These are phyloP conservation scores for Zonotrichia leucophrys DNA, from an alignment of 2,113 vertebrate species.

Conservation along the genomic window DNA sequence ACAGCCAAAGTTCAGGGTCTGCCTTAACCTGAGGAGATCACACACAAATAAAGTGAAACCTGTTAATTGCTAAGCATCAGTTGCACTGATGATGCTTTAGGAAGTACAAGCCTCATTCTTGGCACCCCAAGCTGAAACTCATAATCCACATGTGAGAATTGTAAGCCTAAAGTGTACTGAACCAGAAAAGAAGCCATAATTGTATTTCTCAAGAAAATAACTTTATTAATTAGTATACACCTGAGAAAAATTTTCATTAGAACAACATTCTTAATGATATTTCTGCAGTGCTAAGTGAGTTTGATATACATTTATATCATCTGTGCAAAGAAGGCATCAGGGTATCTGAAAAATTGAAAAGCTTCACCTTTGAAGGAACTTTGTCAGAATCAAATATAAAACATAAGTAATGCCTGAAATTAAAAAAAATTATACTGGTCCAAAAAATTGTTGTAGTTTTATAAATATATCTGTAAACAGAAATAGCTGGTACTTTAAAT, in stretches of 20 bases:
- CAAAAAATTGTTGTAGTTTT: background rate
- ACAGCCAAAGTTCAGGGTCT: background rate
- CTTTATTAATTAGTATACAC: background rate
- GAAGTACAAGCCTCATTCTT: background rate
- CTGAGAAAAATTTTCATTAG: background rate
- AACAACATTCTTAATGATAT: background rate
- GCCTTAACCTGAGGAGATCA: background rate
- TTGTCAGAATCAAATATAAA: background rate
- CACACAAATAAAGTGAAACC: background rate
- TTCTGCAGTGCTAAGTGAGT: background rate
- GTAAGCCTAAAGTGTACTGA: background rate
- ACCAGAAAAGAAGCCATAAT: background rate
- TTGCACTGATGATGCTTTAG: background rate
- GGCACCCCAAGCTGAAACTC: background rate
- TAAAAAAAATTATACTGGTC: background rate
- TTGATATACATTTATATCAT: background rate
- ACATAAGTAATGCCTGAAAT: background rate
- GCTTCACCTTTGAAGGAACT: background rate
- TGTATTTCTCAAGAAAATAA: background rate
- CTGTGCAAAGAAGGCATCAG: background rate
- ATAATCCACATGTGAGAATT: background rate
- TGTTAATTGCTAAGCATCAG: rapidly evolving
- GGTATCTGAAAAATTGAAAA: background rate
- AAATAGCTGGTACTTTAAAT: background rate
- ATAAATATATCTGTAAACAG: background rate